phyloP scores from a whole-genome alignment of 2,888 invertebrate genomes.

The Anarsia innoxiella region DNA sequence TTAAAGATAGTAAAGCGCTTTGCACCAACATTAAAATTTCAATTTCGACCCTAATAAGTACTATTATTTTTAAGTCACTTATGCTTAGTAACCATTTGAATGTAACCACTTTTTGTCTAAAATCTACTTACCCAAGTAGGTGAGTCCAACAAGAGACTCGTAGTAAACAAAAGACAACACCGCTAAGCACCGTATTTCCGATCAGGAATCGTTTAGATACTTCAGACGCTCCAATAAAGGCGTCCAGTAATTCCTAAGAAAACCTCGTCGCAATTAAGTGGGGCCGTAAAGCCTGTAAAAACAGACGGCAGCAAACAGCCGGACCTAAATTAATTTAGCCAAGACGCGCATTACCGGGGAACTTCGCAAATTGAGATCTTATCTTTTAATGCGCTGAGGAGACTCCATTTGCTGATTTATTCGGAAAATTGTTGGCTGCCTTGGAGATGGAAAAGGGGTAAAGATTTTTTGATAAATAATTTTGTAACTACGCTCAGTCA shows the following conservation, averaged over 20 bases:
- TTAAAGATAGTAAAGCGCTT: no score
- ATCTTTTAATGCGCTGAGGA: slow-evolving; percentile 57
- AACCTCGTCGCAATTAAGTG: slow-evolving; percentile 31
- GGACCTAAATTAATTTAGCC: slow-evolving; percentile 48
- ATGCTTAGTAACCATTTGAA: no score
- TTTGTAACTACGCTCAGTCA: no score
- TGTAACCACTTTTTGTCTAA: no score
- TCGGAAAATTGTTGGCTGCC: slow-evolving; percentile 24
- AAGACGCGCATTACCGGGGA: slow-evolving; percentile 25
- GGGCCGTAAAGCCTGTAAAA: slow-evolving; percentile 29
- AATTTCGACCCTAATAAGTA: no score
- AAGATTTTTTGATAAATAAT: no score
- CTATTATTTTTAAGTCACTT: no score
- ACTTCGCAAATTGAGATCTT: slow-evolving; percentile 60
- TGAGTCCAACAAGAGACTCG: not conserved
- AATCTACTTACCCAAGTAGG: no score
- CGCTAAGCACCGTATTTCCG: no score
- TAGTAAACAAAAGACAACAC: no score
- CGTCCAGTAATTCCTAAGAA: slow-evolving; percentile 24
- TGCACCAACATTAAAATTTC: no score
- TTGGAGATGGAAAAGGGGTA: no score
- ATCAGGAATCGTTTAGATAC: slow-evolving; percentile 1
- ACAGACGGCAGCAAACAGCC: slow-evolving; percentile 23
- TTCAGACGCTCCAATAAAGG: slow-evolving; percentile 12
- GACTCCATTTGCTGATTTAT: slow-evolving; percentile 35